Conservation (phyloP, 2,888 invertebrate species). For the Oconnorella tubifera region DNA sequence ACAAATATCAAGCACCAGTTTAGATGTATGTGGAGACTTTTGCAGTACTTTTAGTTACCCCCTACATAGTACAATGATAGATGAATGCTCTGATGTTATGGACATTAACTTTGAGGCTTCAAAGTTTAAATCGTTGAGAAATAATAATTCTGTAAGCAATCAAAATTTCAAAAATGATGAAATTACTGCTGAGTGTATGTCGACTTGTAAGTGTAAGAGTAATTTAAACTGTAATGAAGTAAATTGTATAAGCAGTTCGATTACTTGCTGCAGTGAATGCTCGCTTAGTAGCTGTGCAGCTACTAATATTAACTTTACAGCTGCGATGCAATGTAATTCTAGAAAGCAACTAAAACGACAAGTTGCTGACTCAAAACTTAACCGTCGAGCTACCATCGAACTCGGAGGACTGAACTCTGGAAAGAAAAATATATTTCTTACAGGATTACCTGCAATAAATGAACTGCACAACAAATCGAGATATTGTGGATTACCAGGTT, state of each 20-base stretch:
- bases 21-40: not conserved
- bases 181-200: not conserved
- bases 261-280: not conserved
- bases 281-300: not conserved
- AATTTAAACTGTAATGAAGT: too few relatives aligned
- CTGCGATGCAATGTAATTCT: not conserved
- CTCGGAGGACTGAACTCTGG: too few relatives aligned
- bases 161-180: not conserved
- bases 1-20: not conserved
- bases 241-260: too few relatives aligned
- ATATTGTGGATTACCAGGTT: too few relatives aligned
- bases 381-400: not conserved
- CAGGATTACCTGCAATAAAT: too few relatives aligned
- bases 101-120: not conserved
- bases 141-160: not conserved
- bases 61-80: not conserved
- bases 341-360: not conserved
- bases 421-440: too few relatives aligned
- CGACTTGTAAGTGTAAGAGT: not conserved
- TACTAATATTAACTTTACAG: too few relatives aligned
- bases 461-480: too few relatives aligned
- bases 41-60: not conserved
- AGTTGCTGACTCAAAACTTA: not conserved
- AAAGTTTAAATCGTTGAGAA: not conserved
- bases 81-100: not conserved